These are phyloP conservation scores for Rhinichthys osculus DNA, from an alignment of 2,797 vertebrate species.

Conservation along the genomic window DNA sequence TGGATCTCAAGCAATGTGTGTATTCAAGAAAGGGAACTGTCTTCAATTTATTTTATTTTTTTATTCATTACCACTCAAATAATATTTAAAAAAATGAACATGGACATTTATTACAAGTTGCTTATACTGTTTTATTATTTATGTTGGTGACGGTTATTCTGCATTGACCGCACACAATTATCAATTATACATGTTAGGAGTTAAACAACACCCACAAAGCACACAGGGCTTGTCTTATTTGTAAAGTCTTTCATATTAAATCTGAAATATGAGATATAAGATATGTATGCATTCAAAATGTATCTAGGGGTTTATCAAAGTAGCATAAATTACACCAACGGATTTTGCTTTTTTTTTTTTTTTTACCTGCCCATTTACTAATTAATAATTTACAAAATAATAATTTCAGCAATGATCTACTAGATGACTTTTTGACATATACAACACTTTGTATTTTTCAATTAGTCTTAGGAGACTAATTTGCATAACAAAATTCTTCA, in stretches of 20 bases:
- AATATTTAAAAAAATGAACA: not conserved
- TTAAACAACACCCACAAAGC: not conserved
- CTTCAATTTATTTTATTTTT: not conserved
- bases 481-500: not conserved
- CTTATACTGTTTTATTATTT: not conserved
- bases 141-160: not conserved
- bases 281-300: not conserved
- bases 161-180: not conserved
- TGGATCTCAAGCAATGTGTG: not conserved
- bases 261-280: not conserved
- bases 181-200: not conserved
- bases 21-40: not conserved
- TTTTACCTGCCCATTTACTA: not conserved
- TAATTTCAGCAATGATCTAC: not conserved
- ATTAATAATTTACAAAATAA: not conserved
- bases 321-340: not conserved
- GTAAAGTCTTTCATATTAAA: not conserved
- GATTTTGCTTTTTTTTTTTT: not conserved
- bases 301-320: not conserved
- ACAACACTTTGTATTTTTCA: not conserved
- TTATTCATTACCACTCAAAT: not conserved
- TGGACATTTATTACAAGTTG: not conserved
- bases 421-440: not conserved
- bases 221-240: not conserved
- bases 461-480: not conserved